Percentiles rank a stretch among this genome's conserved stretches.
Conservation (phyloP, 2,797 vertebrate genomes). For the Cynodonichthys magdalenae region DNA sequence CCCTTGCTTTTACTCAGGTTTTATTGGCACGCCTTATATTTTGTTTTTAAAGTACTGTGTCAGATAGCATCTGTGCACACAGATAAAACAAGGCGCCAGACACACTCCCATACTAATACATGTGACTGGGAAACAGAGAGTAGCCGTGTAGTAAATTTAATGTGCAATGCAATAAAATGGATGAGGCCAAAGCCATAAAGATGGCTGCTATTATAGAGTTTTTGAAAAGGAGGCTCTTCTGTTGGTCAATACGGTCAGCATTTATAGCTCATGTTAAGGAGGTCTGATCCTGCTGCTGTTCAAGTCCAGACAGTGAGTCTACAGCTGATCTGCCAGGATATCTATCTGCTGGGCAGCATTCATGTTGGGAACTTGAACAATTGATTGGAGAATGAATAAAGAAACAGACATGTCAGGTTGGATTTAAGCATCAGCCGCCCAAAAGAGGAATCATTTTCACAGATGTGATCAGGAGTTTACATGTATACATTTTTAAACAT, state of each 20-base stretch:
- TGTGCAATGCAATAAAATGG: slow-evolving; percentile 55
- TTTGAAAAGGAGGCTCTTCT: slow-evolving; percentile 55
- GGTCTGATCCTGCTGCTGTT: slow-evolving; percentile 43
- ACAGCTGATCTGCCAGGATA: slow-evolving; percentile 43
- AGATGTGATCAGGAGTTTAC: too few relatives aligned
- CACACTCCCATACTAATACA: slow-evolving; percentile 57
- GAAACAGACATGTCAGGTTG: slow-evolving; percentile 18
- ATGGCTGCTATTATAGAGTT: slow-evolving; percentile 45
- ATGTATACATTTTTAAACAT: too few relatives aligned
- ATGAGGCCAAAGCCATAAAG: slow-evolving; percentile 66
- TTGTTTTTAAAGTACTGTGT: slow-evolving; percentile 59
- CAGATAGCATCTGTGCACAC: slow-evolving; percentile 43
- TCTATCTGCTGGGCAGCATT: slow-evolving; percentile 32
- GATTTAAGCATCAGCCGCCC: slow-evolving; percentile 22
- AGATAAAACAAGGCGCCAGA: slow-evolving; percentile 61
- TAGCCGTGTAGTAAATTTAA: slow-evolving; percentile 63
- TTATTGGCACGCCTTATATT: slow-evolving; percentile 54
- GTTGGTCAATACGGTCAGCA: slow-evolving; percentile 58
- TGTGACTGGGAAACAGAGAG: slow-evolving; percentile 58
- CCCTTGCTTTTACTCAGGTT: slow-evolving; percentile 12
- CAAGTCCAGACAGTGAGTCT: slow-evolving; percentile 37
- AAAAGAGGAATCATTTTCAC: too few relatives aligned
- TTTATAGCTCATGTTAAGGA: slow-evolving; percentile 57
- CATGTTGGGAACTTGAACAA: slow-evolving; percentile 4
- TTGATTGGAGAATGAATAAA: slow-evolving; percentile 12